Evolutionary conservation across 2,888 invertebrate genomes (phyloP), one percentile per base, ranked within the genome.

Genomic region (Halictus quadricinctus): DNA sequence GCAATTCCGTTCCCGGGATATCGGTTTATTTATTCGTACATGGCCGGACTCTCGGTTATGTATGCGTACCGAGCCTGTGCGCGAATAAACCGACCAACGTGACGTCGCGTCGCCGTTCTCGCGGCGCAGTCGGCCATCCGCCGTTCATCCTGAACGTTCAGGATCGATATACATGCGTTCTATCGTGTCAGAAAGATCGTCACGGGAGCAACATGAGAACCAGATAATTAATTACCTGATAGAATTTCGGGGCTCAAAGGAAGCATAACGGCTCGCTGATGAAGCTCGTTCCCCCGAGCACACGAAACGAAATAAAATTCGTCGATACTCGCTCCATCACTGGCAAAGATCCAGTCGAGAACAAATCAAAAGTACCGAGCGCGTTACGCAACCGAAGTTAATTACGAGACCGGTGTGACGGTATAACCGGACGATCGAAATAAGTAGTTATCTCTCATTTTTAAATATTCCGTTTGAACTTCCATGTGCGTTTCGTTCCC

Each of bases 151-250:
- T 69, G 72, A 83, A 84, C 79, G 83, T 36, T 21, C 3, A 18
- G 79, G 88, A 88, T 88, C 88, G 88, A 88, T 88, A 64, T 29
- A 64, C 36, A 36, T 36, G 83, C 80, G 81, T 76, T 88, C 85
- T 87, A 85, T 88, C 88, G 83, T 78, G 76, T 12, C 76, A n/a
- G 80, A 78, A 78, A 85, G 76, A 76, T 54, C 50, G 25, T 73
- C 72, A 21, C 60, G 73, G 50, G 66, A 21, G 54, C 48, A 41
- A 25, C 43, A 15, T 25, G 58, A 64, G 58, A 36, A 72, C 6
- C 60, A 83, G 79, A 89, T 88, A 87, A 89, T 89, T 88, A 88
- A 87, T 85, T 66, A 74, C 78, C 69, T 72, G 88, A 89, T 88
- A 86, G 86, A 80, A 81, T 84, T 83, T 83, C 78, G 82, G 78